These are phyloP conservation scores for Plusia festucae DNA, from an alignment of 2,888 invertebrate species.

Conservation along the genomic window DNA sequence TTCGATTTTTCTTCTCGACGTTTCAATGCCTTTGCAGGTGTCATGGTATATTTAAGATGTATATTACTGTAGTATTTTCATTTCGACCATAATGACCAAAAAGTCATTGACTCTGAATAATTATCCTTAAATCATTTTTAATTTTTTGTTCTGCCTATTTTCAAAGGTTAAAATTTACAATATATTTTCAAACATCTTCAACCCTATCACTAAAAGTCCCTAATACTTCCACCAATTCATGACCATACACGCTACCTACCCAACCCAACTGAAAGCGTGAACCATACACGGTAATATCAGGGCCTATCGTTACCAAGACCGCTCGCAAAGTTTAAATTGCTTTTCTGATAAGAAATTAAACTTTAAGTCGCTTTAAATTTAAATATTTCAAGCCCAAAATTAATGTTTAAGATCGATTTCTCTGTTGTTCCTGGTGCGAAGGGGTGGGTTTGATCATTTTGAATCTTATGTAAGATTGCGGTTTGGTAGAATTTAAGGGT, in stretches of 20 bases:
- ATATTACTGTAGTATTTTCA: too few species aligned
- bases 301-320: conserved; percentile 37
- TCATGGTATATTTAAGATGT: too few species aligned
- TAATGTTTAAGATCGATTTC: conserved; percentile 16
- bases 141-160: too few species aligned
- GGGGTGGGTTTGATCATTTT: conserved; percentile 2
- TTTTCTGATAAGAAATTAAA: conserved; percentile 27
- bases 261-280: conserved; percentile 34
- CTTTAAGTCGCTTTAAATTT: conserved; percentile 15
- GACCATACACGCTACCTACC: not conserved
- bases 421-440: conserved; percentile 3
- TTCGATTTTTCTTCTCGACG: too few species aligned
- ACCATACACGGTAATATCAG: conserved; percentile 46
- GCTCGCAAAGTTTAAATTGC: conserved; percentile 21
- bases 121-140: too few species aligned
- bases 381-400: conserved; percentile 18
- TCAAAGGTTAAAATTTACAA: too few species aligned
- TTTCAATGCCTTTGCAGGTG: too few species aligned
- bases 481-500: not conserved
- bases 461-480: conserved; percentile 1
- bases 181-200: too few species aligned
- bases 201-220: not conserved
- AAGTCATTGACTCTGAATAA: too few species aligned
- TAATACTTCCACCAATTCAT: not conserved
- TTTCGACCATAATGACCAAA: too few species aligned